Evolutionary conservation across 2,888 invertebrate genomes (phyloP), one percentile per base, ranked within the genome.

Genomic region (Diplazon laetatorius): DNA sequence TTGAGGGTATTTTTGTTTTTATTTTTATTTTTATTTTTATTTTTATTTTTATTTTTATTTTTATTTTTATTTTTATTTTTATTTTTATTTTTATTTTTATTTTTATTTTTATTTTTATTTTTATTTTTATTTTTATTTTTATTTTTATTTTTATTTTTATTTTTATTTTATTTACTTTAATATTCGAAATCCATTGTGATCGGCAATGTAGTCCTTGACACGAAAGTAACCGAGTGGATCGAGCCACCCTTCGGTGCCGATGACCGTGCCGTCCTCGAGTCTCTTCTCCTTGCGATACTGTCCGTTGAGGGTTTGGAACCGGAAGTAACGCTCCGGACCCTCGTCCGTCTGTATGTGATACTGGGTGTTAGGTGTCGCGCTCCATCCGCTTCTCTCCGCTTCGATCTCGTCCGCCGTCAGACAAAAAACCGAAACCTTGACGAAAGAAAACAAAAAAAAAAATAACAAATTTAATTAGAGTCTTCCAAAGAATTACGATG

Each of bases 311-410:
- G 97, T 97, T 91, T 97, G 97, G 91, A 96, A 97, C 82, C 96
- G 94, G 92, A 97, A 97, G 92, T 95, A 97, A 66, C 97, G 93
- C 89, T 97, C 97, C 18, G 96, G 96, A n/a, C 97, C 97, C 90
- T 97, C 97, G 87, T 97, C 97, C 10, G 97, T 97, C 92, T 97
- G 97, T 85, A 97, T 96, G 92, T 97, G 97, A 92, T 97, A 97
- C 91, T 97, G 97, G 76, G 94, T 94, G 60, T 94, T 93, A 12
- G 93, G 92, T 77, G 86, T 85, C 69, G 94, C 93, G 86, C 94
- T 94, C 92, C 94, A 95, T 48, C 93, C 93, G 84, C 92, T 90
- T 80, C 83, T 87, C 76, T 90, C 87, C 39, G 89, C 89, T 85
- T 89, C 89, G 82, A 89, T 88, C 82, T 89, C 86, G 70, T 87